Conservation (phyloP, 2,797 vertebrate genomes). For the Knipowitschia caucasica region DNA sequence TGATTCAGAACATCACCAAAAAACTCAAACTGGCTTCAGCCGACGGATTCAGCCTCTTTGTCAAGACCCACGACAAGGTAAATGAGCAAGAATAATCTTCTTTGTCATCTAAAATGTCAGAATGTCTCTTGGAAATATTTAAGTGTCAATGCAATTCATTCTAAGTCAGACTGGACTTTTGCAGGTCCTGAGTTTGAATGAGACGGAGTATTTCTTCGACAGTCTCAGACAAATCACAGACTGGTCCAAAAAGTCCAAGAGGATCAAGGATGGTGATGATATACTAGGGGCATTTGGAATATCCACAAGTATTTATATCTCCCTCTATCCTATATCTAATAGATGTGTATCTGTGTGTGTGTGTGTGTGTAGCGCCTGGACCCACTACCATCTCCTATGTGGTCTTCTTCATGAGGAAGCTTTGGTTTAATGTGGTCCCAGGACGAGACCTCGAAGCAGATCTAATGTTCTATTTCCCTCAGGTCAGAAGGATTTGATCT, state of each 20-base stretch:
- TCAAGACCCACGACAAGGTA: conserved; percentile 93
- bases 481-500: conserved; percentile 87
- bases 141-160: not conserved
- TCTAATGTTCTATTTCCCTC: conserved; percentile 90
- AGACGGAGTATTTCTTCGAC: conserved; percentile 94
- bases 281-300: conserved; percentile 16
- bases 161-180: conserved; percentile 11
- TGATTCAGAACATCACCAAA: conserved; percentile 77
- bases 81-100: not conserved
- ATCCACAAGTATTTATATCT: not conserved
- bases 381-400: conserved; percentile 72
- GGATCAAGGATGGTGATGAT: conserved; percentile 80
- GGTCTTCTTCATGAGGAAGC: conserved; percentile 94
- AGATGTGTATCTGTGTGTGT: conserved; percentile 3
- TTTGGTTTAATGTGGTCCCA: conserved; percentile 89
- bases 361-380: conserved; percentile 57
- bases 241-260: conserved; percentile 84
- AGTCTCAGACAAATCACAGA: conserved; percentile 88
- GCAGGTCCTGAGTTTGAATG: conserved; percentile 90
- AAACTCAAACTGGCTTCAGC: conserved; percentile 80
- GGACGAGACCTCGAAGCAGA: conserved; percentile 89
- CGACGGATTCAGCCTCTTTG: conserved; percentile 92
- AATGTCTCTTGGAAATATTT: too few relatives aligned
- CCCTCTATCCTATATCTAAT: not conserved
- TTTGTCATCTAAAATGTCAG: not conserved